Percentiles rank a stretch among this genome's conserved stretches.
Conservation (phyloP, 2,888 invertebrate species). For the Cantharis rustica region DNA sequence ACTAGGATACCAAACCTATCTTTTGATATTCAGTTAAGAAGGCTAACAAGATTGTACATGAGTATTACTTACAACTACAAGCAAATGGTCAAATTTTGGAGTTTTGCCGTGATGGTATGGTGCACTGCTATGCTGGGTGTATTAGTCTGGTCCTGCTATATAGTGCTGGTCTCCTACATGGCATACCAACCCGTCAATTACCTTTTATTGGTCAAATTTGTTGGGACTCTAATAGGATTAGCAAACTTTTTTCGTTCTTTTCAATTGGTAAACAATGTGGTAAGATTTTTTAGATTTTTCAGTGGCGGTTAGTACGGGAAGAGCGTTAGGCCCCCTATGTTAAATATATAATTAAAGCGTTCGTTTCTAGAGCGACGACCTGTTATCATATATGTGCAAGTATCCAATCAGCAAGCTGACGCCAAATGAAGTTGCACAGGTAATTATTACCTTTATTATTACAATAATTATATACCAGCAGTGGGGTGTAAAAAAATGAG, state of each 20-base stretch:
- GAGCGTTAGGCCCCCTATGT: no score
- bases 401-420: slow-evolving; percentile 43
- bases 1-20: not conserved
- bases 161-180: not conserved
- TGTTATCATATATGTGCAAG: slow-evolving; percentile 40
- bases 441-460: slow-evolving; percentile 8
- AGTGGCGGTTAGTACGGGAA: no score
- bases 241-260: not conserved
- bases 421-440: slow-evolving; percentile 40
- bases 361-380: slow-evolving; percentile 40
- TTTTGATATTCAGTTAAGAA: not conserved
- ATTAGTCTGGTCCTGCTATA: not conserved
- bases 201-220: not conserved
- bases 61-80: not conserved
- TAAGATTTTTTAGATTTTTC: not conserved
- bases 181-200: not conserved
- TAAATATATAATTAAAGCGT: no score
- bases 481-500: no score
- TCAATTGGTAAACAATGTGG: not conserved
- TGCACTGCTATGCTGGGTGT: not conserved
- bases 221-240: not conserved
- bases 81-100: not conserved
- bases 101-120: not conserved
- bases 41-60: not conserved
- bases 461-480: no score